Conservation (phyloP, 2,113 vertebrate genomes). For the Carlito syrichta region DNA sequence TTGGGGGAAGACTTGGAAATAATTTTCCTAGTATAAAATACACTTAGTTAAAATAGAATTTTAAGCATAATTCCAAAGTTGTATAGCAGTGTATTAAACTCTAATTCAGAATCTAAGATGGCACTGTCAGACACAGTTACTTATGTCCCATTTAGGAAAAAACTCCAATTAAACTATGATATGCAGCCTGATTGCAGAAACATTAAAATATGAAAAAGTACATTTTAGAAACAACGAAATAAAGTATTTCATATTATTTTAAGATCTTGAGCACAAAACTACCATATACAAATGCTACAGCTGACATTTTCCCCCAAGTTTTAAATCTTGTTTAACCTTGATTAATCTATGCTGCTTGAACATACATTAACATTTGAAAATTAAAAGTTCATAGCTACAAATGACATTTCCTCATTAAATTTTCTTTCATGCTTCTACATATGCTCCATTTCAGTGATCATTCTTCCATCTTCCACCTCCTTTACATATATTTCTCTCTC, state of each 20-base stretch:
- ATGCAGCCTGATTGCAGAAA: constrained; percentile 1
- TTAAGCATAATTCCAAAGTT: constrained; percentile 20
- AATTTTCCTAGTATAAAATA: neutral
- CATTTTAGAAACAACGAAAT: constrained; percentile 11
- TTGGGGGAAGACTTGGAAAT: neutral
- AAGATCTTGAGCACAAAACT: neutral
- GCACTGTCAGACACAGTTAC: neutral
- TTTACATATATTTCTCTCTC: neutral
- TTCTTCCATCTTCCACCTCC: constrained; percentile 7
- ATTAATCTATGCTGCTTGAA: neutral
- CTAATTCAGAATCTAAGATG: constrained; percentile 26
- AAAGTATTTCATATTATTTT: neutral
- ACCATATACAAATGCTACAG: neutral
- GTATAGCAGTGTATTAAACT: neutral
- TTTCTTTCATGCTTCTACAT: neutral
- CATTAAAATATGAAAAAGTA: constrained; percentile 9
- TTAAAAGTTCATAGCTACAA: constrained; percentile 10
- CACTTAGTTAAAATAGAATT: constrained; percentile 30
- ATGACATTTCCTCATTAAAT: constrained; percentile 17
- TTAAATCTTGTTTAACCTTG: constrained; percentile 18
- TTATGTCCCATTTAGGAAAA: neutral
- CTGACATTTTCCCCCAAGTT: neutral
- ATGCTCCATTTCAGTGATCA: neutral
- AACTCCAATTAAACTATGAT: constrained; percentile 9
- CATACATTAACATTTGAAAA: constrained; percentile 21